These are phyloP conservation scores for Samia ricini DNA, from an alignment of 1,140 invertebrate genomes.

Conservation along the genomic window DNA sequence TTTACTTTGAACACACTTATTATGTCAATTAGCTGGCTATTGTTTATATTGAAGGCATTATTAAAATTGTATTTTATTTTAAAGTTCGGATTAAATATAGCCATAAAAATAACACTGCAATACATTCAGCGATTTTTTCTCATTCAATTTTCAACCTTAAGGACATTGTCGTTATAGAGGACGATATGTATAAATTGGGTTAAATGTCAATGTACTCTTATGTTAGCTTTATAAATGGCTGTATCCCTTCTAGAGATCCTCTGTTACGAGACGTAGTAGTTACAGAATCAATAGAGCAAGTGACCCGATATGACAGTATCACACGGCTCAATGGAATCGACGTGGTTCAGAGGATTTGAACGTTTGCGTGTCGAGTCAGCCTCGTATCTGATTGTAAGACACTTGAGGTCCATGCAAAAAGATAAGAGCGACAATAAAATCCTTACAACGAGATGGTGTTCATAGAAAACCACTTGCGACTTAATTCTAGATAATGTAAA, in stretches of 20 bases:
- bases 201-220: background rate
- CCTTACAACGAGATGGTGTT: background rate
- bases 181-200: background rate
- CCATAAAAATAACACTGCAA: too few relatives aligned
- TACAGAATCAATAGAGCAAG: background rate
- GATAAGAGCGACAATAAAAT: background rate
- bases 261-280: background rate
- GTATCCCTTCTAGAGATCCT: background rate
- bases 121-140: too few relatives aligned
- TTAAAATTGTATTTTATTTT: too few relatives aligned
- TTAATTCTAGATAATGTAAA: too few relatives aligned
- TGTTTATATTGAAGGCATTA: too few relatives aligned
- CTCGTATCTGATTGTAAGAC: slow-evolving; percentile 8
- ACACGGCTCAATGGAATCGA: slow-evolving; percentile 4
- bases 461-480: too few relatives aligned
- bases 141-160: background rate
- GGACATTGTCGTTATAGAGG: too few relatives aligned
- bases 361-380: slow-evolving; percentile 4
- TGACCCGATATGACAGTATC: slow-evolving; percentile 5
- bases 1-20: background rate
- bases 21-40: background rate
- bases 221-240: background rate
- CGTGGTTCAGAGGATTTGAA: slow-evolving; percentile 8
- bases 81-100: too few relatives aligned
- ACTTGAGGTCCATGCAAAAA: background rate